Evolutionary conservation across 2,888 invertebrate species (phyloP).

Genomic region (Volucella inflata): DNA sequence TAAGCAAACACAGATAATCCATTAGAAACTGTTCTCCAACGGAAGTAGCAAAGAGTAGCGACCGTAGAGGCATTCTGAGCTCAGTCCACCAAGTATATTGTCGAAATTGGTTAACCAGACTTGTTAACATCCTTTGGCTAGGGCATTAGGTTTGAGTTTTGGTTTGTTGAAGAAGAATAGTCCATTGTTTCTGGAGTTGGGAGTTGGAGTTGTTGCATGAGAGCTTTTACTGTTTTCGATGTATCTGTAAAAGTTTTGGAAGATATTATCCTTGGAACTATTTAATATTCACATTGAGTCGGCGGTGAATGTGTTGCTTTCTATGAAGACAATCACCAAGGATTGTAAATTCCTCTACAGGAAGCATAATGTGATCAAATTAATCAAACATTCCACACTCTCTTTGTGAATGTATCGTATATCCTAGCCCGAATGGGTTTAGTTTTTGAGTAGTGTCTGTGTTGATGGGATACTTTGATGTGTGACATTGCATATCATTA

Average conservation of each 20-base stretch:
- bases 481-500: no score
- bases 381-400: background rate
- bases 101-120: conserved; percentile 53
- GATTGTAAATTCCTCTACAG: background rate
- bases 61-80: background rate
- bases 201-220: conserved; percentile 11
- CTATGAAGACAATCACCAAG: background rate
- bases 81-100: conserved; percentile 27
- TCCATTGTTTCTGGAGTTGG: background rate
- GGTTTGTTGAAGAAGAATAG: background rate
- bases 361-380: background rate
- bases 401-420: background rate
- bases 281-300: conserved; percentile 1
- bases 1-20: conserved; percentile 58
- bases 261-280: background rate
- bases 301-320: background rate
- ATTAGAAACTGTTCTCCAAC: conserved; percentile 37
- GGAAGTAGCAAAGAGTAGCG: conserved; percentile 2
- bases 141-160: background rate
- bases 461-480: no score
- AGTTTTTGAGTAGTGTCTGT: no score
- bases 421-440: no score
- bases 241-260: background rate
- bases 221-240: background rate
- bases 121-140: conserved; percentile 36